Base-by-base conservation (phyloP, 1,140 invertebrate species). In the Drosophila lini region DNA sequence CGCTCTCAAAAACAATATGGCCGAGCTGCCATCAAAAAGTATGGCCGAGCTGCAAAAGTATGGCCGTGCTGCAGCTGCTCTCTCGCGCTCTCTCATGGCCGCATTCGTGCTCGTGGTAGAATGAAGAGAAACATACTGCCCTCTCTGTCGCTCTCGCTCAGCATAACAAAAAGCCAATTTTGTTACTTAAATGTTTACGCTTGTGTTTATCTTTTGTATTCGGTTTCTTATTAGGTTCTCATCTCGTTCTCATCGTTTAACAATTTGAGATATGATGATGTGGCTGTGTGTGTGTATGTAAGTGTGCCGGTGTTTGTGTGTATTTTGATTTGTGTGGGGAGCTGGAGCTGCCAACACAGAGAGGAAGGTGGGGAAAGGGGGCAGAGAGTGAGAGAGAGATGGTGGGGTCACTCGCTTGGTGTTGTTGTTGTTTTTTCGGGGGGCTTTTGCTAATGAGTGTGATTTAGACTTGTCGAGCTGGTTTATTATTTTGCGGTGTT, bases 141-240 rank as follows among this genome's bases (percentile, higher is more conserved):
- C 48, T 44, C 47, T 74, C 25, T 28, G 28, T 58, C 32, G 44
- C 44, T 42, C 56, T 62, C 65, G 80, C 62, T 42, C 59, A 65
- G 68, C 88, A 89, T 88, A 88, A 91, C 88, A 91, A 91, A 91
- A 91, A 91, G 88, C 88, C 88, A 91, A 91, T 91, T 91, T 91
- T 91, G 88, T 91, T 91, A 91, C 88, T 91, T 91, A 91, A 91
- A 91, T 91, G 88, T 91, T 90, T 91, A 90, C 88, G 88, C 88
- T 90, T 88, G 88, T 91, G 88, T 91, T 91, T 91, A 91, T 91
- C 88, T 91, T 91, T 91, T 91, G 88, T 91, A 91, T 91, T 91
- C 88, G 88, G 88, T 91, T 91, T 91, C 88, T 91, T 91, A 91
- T 91, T 91, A 91, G 88, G 88, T 91, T 91, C 88, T 90, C 88